Base-by-base conservation (phyloP, 2,113 vertebrate genomes). In the Motacilla tschutschensis region DNA sequence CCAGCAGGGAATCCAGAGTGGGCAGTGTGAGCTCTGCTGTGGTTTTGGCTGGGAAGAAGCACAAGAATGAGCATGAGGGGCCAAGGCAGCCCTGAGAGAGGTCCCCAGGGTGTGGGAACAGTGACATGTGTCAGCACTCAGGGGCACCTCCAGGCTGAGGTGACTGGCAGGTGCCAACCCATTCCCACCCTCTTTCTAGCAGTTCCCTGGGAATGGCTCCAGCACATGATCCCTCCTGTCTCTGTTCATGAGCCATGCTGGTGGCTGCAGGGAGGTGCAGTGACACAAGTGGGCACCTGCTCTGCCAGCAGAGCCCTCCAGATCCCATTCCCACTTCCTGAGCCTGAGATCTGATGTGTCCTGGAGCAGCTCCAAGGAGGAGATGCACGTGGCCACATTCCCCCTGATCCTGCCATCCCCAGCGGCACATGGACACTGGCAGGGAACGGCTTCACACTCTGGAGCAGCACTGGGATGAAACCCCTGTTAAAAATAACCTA, bases 191-290 rank as follows among this genome's bases (percentile, higher is more conserved):
- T 28, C 21, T 43, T 72, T 40, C 54, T 2, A 1, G 29, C 50
- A 88, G 62, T 8, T 31, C 29, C 26, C 54, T 26, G 24, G 19
- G 44, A 40, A 15, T 5, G 25, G 40, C 11, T 48, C 24, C 46
- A 43, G 40, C 1, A 3, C 51, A 31, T 3, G 3, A 20, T 10
- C 21, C 21, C 16, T 92, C 36, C 26, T 20, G 25, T 36, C 41
- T 20, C 38, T 5, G 26, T 26, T 29, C 22, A 1, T 2, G 8
- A 53, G 60, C 47, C 36, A 20, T 0, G 0, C 35, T 38, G 36
- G 22, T 19, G 18, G 9, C 41, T 17, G 12, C 36, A 63, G 79
- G 19, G 44, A 60, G 0, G 0, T 10, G 22, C 17, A 22, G 57
- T 20, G 63, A 54, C 71, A 28, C 0, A 0, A 40, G 26, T 1